Evolutionary conservation across 2,113 vertebrate species (phyloP).

Genomic region (Cavia aperea): DNA sequence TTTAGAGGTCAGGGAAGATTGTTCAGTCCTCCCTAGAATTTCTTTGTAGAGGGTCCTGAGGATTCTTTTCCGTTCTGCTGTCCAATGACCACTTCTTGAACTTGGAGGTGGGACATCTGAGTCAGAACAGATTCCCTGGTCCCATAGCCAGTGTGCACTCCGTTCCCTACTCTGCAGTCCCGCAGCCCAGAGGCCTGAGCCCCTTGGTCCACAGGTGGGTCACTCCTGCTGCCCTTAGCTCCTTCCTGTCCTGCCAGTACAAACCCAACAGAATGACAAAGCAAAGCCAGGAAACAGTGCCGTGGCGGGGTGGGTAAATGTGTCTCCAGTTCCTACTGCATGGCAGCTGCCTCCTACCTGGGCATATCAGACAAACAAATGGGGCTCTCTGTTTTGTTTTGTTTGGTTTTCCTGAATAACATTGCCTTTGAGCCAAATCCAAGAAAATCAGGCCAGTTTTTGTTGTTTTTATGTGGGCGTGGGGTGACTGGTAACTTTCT

Average conservation of each 20-base stretch:
- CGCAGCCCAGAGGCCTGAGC: neutral
- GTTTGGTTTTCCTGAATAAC: neutral
- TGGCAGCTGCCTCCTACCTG: neutral
- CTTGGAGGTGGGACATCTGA: neutral
- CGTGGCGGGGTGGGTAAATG: neutral
- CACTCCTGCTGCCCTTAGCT: neutral
- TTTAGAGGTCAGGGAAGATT: neutral
- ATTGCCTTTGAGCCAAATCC: conserved; percentile 1
- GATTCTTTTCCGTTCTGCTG: neutral
- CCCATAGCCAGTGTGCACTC: neutral
- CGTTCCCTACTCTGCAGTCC: neutral
- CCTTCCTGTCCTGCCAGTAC: neutral
- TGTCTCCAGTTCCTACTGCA: neutral
- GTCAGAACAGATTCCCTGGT: neutral
- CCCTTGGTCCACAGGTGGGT: neutral
- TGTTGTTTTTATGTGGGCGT: neutral
- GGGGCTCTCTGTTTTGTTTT: neutral
- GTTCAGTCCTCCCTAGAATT: neutral
- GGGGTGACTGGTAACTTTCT: neutral
- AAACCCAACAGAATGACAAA: neutral
- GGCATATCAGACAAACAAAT: neutral
- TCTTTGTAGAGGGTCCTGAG: neutral
- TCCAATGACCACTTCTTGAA: neutral
- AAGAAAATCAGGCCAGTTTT: neutral
- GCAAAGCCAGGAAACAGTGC: neutral